Base-by-base conservation (phyloP, 2,888 invertebrate species). In the Cosmopolites sordidus region DNA sequence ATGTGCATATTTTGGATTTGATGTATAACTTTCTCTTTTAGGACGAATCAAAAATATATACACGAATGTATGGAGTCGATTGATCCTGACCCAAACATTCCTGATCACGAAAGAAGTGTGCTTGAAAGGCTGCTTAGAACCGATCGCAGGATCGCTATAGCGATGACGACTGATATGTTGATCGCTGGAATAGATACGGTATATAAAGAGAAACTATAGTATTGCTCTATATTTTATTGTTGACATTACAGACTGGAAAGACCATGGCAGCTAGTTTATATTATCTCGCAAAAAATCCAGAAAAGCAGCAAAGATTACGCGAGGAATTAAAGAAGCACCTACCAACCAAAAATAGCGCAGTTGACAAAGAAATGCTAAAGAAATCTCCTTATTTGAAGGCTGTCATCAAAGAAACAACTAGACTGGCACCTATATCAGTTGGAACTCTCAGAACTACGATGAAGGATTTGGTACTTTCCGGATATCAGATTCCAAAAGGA, bases 151-250 rank as follows among this genome's bases (percentile, higher is more conserved):
- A 77, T 83, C 8, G 87, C 86, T 0, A 65, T 80, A 17, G 78
- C 82, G 60, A 84, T 86, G 81, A 83, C 83, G 1, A 77, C 82
- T 60, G 87, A 87, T 67, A 81, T 87, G 81, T 64, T 87, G 18
- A 73, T 81, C 42, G 86, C 84, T 40, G 87, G 87, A 50, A 79
- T 85, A 33, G 87, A 88, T 67, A 86, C 87, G 48, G 86, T 89
- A 73, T 75, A 22, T 22, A n/a, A n/a, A n/a, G n/a, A n/a, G n/a
- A n/a, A n/a, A n/a, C n/a, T n/a, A n/a, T n/a, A n/a, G n/a, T n/a
- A n/a, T n/a, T n/a, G n/a, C n/a, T n/a, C n/a, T n/a, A n/a, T n/a
- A n/a, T n/a, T n/a, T n/a, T n/a, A n/a, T n/a, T n/a, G n/a, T n/a
- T n/a, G n/a, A n/a, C n/a, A n/a, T n/a, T n/a, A n/a, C n/a, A 40